These are phyloP conservation scores for Dryobotodes eremita DNA, from an alignment of 2,888 invertebrate genomes.

Conservation along the genomic window DNA sequence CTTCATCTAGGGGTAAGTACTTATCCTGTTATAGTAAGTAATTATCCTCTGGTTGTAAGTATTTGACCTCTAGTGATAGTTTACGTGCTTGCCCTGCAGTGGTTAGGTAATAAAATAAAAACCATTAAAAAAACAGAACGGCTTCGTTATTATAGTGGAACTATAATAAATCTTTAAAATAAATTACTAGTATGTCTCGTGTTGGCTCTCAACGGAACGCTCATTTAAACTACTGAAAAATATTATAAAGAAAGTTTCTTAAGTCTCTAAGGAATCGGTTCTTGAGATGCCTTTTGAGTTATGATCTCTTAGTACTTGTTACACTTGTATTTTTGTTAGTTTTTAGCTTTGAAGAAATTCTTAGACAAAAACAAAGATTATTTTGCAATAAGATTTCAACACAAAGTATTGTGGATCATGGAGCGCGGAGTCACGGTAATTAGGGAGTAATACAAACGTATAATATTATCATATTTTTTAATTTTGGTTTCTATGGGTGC, in stretches of 20 bases:
- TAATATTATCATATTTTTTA: background rate
- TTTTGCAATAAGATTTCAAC: background rate
- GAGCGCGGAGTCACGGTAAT: too few species aligned
- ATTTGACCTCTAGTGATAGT: background rate
- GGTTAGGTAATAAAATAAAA: too few species aligned
- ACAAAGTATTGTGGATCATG: too few species aligned
- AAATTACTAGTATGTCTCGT: background rate
- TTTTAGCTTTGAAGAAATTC: background rate
- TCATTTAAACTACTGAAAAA: slow-evolving; percentile 48
- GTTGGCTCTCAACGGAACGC: slow-evolving; percentile 30
- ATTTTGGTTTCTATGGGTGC: background rate
- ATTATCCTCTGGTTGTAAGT: background rate
- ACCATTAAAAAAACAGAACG: background rate
- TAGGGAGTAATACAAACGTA: background rate
- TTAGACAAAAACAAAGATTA: background rate
- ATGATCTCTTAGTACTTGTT: slow-evolving; percentile 20
- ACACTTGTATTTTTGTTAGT: background rate
- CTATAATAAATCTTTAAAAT: background rate
- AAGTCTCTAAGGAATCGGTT: slow-evolving; percentile 17
- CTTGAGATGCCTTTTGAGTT: slow-evolving; percentile 30
- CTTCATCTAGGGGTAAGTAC: background rate
- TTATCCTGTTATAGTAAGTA: background rate
- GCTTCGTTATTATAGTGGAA: background rate
- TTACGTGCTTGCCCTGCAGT: background rate
- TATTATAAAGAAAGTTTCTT: slow-evolving; percentile 13